Conservation (phyloP, 2,888 invertebrate species). For the Apodemia hepburni region DNA sequence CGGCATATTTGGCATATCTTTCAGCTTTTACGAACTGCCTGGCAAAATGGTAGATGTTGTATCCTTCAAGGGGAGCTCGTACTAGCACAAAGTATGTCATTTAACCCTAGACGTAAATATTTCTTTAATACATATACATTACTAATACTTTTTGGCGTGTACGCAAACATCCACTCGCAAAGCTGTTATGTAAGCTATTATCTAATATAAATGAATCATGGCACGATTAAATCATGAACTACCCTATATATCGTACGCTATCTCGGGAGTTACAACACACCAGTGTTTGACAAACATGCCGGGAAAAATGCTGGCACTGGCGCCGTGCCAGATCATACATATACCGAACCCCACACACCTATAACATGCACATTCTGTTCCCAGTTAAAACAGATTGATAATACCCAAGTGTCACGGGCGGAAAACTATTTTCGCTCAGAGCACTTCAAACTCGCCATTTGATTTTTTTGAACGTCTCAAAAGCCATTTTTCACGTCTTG, state of each 20-base stretch:
- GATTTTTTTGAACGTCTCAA: conserved; percentile 47
- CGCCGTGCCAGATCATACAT: conserved; percentile 5
- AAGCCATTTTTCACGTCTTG: conserved; percentile 70
- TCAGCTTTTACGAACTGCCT: too few relatives aligned
- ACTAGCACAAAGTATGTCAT: too few relatives aligned
- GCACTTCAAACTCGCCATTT: conserved; percentile 52
- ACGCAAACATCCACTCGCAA: not conserved
- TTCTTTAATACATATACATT: not conserved
- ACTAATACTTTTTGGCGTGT: not conserved
- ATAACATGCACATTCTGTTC: conserved; percentile 49
- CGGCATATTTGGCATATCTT: too few relatives aligned
- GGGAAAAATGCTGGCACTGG: conserved; percentile 11
- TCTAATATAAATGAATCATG: conserved; percentile 1
- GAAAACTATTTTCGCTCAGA: conserved; percentile 58
- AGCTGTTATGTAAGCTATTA: conserved; percentile 3
- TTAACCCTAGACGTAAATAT: too few relatives aligned
- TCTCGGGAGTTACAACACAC: conserved; percentile 4
- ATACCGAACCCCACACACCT: conserved; percentile 11
- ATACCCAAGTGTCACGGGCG: conserved; percentile 70
- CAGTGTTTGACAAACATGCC: conserved; percentile 14
- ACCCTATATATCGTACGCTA: conserved; percentile 5
- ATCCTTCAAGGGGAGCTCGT: too few relatives aligned
- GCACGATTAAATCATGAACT: conserved; percentile 6
- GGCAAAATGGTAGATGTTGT: too few relatives aligned
- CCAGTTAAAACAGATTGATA: conserved; percentile 75